phyloP scores from a whole-genome alignment of 2,797 vertebrate species.

The Pterois miles region DNA sequence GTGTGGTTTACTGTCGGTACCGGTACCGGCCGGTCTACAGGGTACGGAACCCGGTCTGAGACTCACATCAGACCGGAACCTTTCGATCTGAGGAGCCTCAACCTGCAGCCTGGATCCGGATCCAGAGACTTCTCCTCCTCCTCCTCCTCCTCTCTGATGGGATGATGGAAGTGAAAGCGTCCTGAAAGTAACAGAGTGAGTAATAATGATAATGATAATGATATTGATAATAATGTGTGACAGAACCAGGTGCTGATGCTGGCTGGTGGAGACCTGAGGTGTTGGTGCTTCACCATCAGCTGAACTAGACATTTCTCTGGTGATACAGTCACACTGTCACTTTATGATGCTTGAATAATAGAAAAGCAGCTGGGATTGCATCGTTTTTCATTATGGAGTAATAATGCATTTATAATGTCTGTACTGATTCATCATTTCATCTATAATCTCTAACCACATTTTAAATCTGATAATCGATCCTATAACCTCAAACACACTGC shows the following conservation, averaged over 20 bases:
- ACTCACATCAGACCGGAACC: background rate
- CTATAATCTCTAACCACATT: too few species aligned
- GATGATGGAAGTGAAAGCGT: constrained; percentile 46
- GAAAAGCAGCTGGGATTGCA: background rate
- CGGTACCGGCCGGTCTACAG: background rate
- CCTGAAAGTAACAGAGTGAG: constrained; percentile 45
- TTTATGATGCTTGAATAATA: too few species aligned
- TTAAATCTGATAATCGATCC: background rate
- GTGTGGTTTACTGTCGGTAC: background rate
- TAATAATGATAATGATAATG: background rate
- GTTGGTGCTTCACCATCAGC: too few species aligned
- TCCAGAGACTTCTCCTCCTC: background rate
- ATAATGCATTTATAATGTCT: background rate
- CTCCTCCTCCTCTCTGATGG: background rate
- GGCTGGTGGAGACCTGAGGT: too few species aligned
- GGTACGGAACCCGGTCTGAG: background rate
- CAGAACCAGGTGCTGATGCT: too few species aligned
- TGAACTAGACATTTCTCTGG: too few species aligned
- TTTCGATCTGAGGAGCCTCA: constrained; percentile 6
- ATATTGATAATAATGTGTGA: too few species aligned
- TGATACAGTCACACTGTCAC: too few species aligned
- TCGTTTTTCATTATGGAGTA: background rate
- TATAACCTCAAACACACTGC: background rate
- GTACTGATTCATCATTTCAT: background rate
- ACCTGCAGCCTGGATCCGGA: constrained; percentile 27